Conservation (phyloP, 2,797 vertebrate genomes). For the Thunnus albacares region DNA sequence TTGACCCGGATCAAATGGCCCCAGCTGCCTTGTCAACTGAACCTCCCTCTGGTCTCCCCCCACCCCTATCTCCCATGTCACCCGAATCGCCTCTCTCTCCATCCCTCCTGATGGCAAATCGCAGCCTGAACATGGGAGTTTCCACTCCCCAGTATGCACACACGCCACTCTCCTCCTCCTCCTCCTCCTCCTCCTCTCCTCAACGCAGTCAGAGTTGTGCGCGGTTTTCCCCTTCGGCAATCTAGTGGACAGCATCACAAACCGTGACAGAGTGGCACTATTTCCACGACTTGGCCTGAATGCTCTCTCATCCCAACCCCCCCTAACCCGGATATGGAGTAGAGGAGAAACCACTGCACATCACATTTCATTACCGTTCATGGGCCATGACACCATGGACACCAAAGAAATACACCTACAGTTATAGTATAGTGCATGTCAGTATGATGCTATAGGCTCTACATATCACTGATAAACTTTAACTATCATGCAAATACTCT, state of each 20-base stretch:
- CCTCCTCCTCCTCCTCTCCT: conserved; percentile 38
- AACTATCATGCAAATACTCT: not conserved
- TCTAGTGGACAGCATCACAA: conserved; percentile 56
- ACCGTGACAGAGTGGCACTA: conserved; percentile 58
- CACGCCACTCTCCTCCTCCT: conserved; percentile 13
- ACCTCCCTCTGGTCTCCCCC: conserved; percentile 17
- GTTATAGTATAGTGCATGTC: not conserved
- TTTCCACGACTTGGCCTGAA: conserved; percentile 46
- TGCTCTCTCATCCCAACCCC: conserved; percentile 23
- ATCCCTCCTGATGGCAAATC: conserved; percentile 37
- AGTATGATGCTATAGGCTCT: not conserved
- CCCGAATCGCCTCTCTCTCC: conserved; percentile 26
- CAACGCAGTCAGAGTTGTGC: conserved; percentile 50
- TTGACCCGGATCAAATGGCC: conserved; percentile 56
- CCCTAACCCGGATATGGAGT: conserved; percentile 35
- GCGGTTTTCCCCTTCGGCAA: conserved; percentile 56
- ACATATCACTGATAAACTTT: not conserved
- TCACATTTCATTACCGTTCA: conserved; percentile 29
- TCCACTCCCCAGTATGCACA: conserved; percentile 49
- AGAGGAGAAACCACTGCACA: conserved; percentile 45
- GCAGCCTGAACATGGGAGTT: conserved; percentile 64
- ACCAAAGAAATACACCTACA: conserved; percentile 7
- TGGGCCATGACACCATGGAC: conserved; percentile 10
- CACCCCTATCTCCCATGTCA: conserved; percentile 14
- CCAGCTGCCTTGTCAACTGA: conserved; percentile 46